These are phyloP conservation scores for Halictus rubicundus DNA, from an alignment of 1,140 invertebrate genomes.

Conservation along the genomic window DNA sequence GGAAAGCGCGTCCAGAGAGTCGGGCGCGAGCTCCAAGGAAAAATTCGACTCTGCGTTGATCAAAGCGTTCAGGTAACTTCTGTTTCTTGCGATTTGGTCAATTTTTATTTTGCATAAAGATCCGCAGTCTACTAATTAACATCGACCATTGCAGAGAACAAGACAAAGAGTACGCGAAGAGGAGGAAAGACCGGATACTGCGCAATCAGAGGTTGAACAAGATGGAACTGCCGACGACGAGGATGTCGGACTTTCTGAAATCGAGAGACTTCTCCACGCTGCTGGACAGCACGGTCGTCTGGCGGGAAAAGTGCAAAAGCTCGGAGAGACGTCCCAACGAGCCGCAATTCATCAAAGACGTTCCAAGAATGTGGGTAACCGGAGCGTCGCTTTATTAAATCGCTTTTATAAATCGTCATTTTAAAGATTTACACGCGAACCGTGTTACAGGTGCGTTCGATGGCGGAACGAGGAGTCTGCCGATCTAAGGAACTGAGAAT, in stretches of 20 bases:
- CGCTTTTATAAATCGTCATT: neutral
- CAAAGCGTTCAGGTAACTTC: conserved; percentile 68
- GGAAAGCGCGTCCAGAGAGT: conserved; percentile 37
- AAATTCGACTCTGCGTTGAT: conserved; percentile 51
- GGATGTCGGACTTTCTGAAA: conserved; percentile 5
- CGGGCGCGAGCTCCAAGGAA: conserved; percentile 34
- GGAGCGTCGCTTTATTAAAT: conserved; percentile 28
- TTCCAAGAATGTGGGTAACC: conserved; percentile 72
- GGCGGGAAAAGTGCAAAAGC: conserved; percentile 71
- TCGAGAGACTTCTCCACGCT: conserved; percentile 60
- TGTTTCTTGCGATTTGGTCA: too few species aligned
- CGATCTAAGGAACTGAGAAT: conserved; percentile 6
- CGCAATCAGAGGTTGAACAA: conserved; percentile 8
- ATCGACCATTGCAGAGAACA: conserved; percentile 62
- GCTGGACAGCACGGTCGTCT: conserved; percentile 71
- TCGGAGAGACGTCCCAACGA: conserved; percentile 31
- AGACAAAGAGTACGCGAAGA: conserved; percentile 71
- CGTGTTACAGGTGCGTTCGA: conserved; percentile 52
- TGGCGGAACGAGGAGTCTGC: conserved; percentile 65
- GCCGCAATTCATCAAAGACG: conserved; percentile 73
- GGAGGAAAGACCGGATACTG: conserved; percentile 53
- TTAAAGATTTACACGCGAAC: conserved; percentile 27
- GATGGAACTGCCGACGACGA: neutral
- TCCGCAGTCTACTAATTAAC: too few species aligned
- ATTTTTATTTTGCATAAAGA: too few species aligned